phyloP scores from a whole-genome alignment of 2,888 invertebrate species.

The Lepidochitona cinerea region DNA sequence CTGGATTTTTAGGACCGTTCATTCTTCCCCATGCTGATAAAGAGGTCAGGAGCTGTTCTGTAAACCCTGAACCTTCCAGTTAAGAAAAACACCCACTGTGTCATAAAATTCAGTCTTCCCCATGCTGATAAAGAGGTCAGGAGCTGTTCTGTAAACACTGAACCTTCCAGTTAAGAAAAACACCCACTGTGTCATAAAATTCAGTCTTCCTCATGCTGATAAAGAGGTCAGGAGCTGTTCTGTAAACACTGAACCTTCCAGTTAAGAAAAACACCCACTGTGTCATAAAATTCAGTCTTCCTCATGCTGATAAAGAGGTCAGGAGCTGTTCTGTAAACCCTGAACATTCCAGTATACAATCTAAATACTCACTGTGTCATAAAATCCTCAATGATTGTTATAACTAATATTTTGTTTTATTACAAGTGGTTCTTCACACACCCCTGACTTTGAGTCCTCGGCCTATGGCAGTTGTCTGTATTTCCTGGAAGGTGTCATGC shows the following conservation, averaged over 20 bases:
- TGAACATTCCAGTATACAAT: background rate
- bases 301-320: background rate
- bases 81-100: too few relatives aligned
- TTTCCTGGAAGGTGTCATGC: constrained; percentile 66
- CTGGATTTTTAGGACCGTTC: too few relatives aligned
- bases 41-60: too few relatives aligned
- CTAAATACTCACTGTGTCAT: background rate
- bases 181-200: too few relatives aligned
- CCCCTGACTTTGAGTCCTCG: constrained; percentile 60
- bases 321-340: background rate
- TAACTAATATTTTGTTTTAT: background rate
- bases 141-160: too few relatives aligned
- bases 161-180: too few relatives aligned
- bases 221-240: background rate
- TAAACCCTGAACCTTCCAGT: too few relatives aligned
- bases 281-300: background rate
- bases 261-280: background rate
- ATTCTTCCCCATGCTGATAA: too few relatives aligned
- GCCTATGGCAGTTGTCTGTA: constrained; percentile 66
- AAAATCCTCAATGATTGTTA: background rate
- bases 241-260: background rate
- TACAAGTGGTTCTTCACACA: constrained; percentile 52
- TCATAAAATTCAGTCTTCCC: too few relatives aligned
- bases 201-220: too few relatives aligned
- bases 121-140: too few relatives aligned